These are phyloP conservation scores for Tricholauxania praeusta DNA, from an alignment of 2,888 invertebrate genomes.

Conservation along the genomic window DNA sequence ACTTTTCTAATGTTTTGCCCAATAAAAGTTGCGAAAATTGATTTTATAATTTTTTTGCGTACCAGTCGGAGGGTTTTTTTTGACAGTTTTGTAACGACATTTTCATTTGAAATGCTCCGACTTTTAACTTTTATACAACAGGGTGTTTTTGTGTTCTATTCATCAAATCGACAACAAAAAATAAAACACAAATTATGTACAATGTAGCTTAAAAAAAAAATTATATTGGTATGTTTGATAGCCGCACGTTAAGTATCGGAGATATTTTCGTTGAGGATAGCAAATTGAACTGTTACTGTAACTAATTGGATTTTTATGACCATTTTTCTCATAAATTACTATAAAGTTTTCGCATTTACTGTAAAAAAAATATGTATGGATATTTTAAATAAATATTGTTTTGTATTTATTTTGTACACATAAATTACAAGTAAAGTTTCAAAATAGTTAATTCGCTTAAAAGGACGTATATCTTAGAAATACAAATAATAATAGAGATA, in stretches of 20 bases:
- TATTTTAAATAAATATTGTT: no score
- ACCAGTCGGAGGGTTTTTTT: conserved; percentile 15
- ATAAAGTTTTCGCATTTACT: no score
- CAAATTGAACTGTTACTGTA: conserved; percentile 58
- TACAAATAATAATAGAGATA: no score
- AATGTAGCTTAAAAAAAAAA: no score
- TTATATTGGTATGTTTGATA: conserved; percentile 15
- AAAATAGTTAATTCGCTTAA: no score
- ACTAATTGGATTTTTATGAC: conserved; percentile 63
- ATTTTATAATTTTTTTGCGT: conserved; percentile 15
- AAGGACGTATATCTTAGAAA: no score
- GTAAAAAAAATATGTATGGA: no score
- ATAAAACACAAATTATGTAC: not conserved
- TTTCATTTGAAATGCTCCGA: conserved; percentile 29
- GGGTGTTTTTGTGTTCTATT: conserved; percentile 18
- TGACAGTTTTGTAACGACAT: conserved; percentile 41
- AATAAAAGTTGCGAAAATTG: conserved; percentile 10
- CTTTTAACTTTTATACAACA: not conserved
- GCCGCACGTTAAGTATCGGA: conserved; percentile 50
- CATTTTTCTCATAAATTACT: not conserved
- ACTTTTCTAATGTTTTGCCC: conserved; percentile 16
- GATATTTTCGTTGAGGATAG: conserved; percentile 49
- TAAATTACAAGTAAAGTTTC: no score
- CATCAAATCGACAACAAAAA: conserved; percentile 1
- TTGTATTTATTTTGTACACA: no score